Base-by-base conservation (phyloP, 2,113 vertebrate species). In the Sinocyclocheilus maitianheensis region DNA sequence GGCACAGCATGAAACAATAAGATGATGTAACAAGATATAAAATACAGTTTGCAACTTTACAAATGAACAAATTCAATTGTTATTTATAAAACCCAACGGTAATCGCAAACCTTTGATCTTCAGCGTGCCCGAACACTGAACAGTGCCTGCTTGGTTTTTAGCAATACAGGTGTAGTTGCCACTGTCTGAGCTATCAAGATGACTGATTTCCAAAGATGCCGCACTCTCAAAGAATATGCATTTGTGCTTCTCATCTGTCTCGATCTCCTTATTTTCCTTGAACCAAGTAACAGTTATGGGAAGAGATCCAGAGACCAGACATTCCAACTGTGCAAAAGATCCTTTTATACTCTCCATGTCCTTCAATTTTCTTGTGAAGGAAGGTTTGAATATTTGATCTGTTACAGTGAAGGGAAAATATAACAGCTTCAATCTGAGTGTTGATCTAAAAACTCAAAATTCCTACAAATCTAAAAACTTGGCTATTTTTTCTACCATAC, bases 311-410 rank as follows among this genome's bases (percentile, higher is more conserved):
- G 97, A 96, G 34, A 99, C 96, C 81, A 99, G 97, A 85, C 97
- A 98, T 72, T 99, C 98, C 91, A 98, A 92, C 67, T 99, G 97
- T 81, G 97, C 95, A 83, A 97, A 99, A 26, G 97, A 99, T 3
- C 97, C 97, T 93, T 97, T 99, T 90, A 99, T 97, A 85, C 97
- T 97, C 91, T 99, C 97, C 90, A 94, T 96, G 94, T 96, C 95
- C 94, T 97, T 98, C 83, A 99, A 93, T 81, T 97, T 99, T 94
- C 98, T 97, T 72, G 97, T 98, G 88, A 99, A 99, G 83, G 97
- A 97, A 2, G 98, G 98, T 84, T 97, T 97, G 92, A 99, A 96
- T 90, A 99, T 97, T 92, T 98, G 97, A 97, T 99, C 98, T 99
- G 89, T 89, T 65, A 76, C 77, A 81, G 84, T 84, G 86, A 79